phyloP scores from a whole-genome alignment of 1,140 invertebrate genomes.

The Pseudoatta argentina region DNA sequence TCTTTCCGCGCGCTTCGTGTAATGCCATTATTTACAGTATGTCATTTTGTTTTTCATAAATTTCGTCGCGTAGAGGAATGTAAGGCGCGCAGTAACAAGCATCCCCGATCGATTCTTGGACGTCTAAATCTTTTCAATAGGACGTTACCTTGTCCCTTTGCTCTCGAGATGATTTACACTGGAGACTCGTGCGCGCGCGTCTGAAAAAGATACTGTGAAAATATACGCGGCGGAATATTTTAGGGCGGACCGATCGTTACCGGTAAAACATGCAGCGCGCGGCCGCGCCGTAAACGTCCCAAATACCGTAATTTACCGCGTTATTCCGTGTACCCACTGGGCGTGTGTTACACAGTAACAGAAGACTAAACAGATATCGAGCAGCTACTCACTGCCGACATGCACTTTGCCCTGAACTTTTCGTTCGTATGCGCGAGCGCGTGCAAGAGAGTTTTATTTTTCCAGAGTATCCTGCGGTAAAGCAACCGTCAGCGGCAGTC shows the following conservation, averaged over 20 bases:
- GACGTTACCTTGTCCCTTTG: neutral
- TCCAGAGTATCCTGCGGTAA: neutral
- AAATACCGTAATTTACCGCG: constrained; percentile 71
- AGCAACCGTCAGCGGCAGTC: neutral
- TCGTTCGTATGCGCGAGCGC: neutral
- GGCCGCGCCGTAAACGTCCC: constrained; percentile 66
- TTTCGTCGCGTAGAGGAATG: neutral
- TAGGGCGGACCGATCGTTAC: constrained; percentile 66
- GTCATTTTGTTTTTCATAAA: neutral
- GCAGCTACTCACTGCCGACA: neutral
- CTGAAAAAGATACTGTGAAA: constrained; percentile 43
- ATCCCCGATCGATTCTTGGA: neutral
- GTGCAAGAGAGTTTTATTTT: neutral
- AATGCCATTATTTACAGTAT: neutral
- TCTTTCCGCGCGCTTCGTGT: neutral
- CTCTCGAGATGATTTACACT: constrained; percentile 35
- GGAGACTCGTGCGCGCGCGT: neutral
- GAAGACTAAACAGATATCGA: constrained; percentile 47
- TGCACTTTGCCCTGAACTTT: constrained; percentile 34
- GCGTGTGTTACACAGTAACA: constrained; percentile 35
- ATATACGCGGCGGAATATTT: constrained; percentile 68
- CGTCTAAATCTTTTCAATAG: constrained; percentile 14
- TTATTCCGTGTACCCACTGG: constrained; percentile 61
- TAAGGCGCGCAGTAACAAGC: neutral
- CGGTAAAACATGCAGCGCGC: constrained; percentile 55